Conservation (phyloP, 2,797 vertebrate genomes). For the Chloroceryle inda region DNA sequence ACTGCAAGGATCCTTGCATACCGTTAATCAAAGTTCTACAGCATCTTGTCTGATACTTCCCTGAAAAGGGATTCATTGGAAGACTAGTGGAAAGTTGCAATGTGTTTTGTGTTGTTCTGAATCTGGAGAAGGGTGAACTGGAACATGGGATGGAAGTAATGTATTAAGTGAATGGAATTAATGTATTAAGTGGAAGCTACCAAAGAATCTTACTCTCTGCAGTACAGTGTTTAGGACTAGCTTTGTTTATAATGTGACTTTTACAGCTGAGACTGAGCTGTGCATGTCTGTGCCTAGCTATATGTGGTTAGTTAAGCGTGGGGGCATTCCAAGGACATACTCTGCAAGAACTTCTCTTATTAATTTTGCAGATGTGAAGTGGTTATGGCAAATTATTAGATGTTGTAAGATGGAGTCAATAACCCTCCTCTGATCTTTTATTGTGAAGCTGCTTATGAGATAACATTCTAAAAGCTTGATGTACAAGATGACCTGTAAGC, state of each 20-base stretch:
- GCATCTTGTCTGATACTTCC: background rate
- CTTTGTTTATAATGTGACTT: background rate
- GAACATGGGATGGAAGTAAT: background rate
- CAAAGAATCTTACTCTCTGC: background rate
- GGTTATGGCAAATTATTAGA: background rate
- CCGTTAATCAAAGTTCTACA: background rate
- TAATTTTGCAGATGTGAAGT: background rate
- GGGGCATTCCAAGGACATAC: rapidly evolving
- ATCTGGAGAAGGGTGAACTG: background rate
- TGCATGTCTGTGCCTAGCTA: background rate
- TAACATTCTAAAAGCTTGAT: background rate
- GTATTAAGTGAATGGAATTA: background rate
- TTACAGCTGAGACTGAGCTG: background rate
- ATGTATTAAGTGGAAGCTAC: background rate
- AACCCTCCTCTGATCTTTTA: background rate
- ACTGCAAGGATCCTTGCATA: background rate
- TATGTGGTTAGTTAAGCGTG: background rate
- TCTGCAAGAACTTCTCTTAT: background rate
- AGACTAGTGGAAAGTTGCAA: background rate
- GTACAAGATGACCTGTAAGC: background rate
- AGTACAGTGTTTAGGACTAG: background rate
- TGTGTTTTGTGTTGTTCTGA: background rate
- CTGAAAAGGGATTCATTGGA: background rate
- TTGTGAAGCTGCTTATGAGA: background rate
- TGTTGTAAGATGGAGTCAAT: background rate